A percentile compares a stretch with the other conserved stretches of the same genome.
Evolutionary conservation across 1,140 invertebrate species (phyloP).

Genomic region (Drosophila mayri): DNA sequence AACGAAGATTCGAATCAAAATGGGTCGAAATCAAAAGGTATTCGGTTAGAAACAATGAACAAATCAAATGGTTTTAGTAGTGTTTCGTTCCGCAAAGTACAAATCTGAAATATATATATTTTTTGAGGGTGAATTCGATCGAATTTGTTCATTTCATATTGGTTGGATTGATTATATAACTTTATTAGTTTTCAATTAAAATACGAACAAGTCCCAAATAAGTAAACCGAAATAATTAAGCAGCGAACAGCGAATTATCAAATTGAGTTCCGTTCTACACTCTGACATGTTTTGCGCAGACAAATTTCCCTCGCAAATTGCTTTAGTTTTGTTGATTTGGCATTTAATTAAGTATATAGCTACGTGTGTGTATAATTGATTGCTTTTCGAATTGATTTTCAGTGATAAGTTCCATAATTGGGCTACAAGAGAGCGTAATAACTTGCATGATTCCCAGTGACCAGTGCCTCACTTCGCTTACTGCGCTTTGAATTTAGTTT

Average conservation of each 20-base stretch:
- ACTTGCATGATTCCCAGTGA: constrained; percentile 26
- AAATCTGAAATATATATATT: constrained; percentile 29
- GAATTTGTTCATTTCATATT: constrained; percentile 31
- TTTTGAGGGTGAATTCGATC: constrained; percentile 3
- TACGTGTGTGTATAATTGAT: constrained; percentile 66
- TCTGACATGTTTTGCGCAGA: constrained; percentile 1
- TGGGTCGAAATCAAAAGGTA: constrained; percentile 17
- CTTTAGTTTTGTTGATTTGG: constrained; percentile 45
- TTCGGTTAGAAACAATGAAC: constrained; percentile 28
- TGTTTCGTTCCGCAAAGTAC: not conserved
- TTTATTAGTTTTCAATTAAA: constrained; percentile 71
- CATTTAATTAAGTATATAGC: constrained; percentile 48
- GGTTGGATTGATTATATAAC: constrained; percentile 59
- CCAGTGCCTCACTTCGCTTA: constrained; percentile 33
- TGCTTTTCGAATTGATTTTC: constrained; percentile 63
- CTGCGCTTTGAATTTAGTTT: constrained; percentile 34
- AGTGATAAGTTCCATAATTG: constrained; percentile 56
- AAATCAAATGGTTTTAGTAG: constrained; percentile 34
- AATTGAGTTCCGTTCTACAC: constrained; percentile 24
- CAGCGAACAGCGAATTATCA: constrained; percentile 45
- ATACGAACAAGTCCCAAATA: constrained; percentile 52
- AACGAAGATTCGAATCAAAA: constrained; percentile 51
- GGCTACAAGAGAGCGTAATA: constrained; percentile 42
- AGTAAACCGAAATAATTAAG: constrained; percentile 49
- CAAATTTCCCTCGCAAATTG: constrained; percentile 32